phyloP scores from a whole-genome alignment of 2,113 vertebrate species.

The Microcebus tavaratra region DNA sequence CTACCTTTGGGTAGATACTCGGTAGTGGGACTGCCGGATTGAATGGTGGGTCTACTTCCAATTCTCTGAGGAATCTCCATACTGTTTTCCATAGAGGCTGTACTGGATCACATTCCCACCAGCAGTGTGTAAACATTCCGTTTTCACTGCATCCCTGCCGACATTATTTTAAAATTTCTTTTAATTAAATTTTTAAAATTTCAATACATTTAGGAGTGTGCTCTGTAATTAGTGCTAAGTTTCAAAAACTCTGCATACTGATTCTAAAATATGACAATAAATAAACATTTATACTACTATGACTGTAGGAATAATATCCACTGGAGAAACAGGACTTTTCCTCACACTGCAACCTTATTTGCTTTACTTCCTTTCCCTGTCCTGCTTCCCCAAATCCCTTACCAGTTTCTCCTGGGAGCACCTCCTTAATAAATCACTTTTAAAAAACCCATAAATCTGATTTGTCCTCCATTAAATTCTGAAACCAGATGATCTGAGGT shows the following conservation, averaged over 20 bases:
- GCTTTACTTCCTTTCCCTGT: neutral
- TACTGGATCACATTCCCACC: no score
- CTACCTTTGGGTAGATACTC: no score
- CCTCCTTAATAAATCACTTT: neutral
- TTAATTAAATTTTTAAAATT: no score
- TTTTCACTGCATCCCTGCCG: no score
- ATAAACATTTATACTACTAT: neutral
- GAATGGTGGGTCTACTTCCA: no score
- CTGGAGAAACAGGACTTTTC: neutral
- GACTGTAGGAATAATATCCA: neutral
- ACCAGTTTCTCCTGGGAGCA: neutral
- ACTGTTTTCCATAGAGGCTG: no score
- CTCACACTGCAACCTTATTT: neutral
- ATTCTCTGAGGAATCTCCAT: no score
- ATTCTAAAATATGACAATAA: neutral
- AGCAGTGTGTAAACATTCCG: no score
- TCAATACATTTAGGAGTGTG: no score
- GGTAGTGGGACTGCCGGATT: no score
- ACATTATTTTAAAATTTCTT: no score
- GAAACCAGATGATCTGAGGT: neutral
- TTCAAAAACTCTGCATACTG: neutral
- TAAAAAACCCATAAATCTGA: neutral
- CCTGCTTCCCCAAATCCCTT: neutral
- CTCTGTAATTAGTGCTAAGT: neutral
- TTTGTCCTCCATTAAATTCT: neutral